A percentile compares a stretch with the other conserved stretches of the same genome.
These are phyloP conservation scores for Microctonus hyperodae DNA, from an alignment of 2,888 invertebrate species.

Conservation along the genomic window DNA sequence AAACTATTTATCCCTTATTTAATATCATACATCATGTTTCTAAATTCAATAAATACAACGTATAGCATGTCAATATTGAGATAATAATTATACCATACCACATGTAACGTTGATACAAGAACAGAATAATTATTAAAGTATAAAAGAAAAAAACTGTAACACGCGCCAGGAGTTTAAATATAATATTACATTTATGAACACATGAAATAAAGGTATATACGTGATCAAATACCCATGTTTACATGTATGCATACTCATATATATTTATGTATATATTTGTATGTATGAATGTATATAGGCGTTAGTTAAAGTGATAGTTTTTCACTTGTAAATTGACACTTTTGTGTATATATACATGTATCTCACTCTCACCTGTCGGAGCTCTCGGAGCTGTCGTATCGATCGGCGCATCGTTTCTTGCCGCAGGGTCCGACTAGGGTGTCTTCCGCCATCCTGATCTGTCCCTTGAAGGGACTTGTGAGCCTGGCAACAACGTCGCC, in stretches of 20 bases:
- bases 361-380: slow-evolving; percentile 81
- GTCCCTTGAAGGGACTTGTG: slow-evolving; percentile 54
- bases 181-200: too few species aligned
- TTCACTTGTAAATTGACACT: background rate
- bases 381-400: slow-evolving; percentile 93
- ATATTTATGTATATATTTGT: too few species aligned
- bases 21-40: background rate
- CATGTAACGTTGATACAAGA: too few species aligned
- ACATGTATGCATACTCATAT: too few species aligned
- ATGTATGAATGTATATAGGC: too few species aligned
- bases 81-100: too few species aligned
- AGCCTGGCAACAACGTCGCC: slow-evolving; percentile 46
- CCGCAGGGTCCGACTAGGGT: slow-evolving; percentile 65
- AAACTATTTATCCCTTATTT: background rate
- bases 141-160: too few species aligned
- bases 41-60: slow-evolving; percentile 13
- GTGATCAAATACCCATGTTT: too few species aligned
- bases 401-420: slow-evolving; percentile 87
- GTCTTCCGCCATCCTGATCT: slow-evolving; percentile 56
- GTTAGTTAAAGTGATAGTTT: background rate
- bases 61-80: background rate
- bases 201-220: too few species aligned
- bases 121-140: too few species aligned
- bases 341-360: background rate
- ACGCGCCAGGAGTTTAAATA: too few species aligned